These are phyloP conservation scores for Bursaphelenchus okinawaensis DNA, from an alignment of 2,888 invertebrate species.

Conservation along the genomic window DNA sequence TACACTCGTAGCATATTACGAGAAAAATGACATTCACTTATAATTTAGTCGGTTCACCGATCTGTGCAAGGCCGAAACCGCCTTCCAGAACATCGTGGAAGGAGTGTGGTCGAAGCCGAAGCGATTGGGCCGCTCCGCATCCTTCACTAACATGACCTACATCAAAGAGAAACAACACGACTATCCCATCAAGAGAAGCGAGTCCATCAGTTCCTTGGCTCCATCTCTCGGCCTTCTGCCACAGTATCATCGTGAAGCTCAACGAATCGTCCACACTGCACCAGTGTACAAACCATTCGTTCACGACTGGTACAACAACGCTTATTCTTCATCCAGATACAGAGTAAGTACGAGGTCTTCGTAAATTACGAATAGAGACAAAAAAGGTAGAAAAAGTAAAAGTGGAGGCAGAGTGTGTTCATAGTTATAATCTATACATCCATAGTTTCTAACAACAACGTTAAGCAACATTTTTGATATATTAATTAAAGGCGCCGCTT, in stretches of 20 bases:
- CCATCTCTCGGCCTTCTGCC: constrained; percentile 51
- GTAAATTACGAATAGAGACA: constrained; percentile 7
- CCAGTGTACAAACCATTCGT: constrained; percentile 55
- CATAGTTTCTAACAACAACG: too few relatives aligned
- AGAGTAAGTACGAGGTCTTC: constrained; percentile 23
- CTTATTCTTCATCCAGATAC: constrained; percentile 36
- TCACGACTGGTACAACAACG: constrained; percentile 38
- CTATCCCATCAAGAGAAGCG: constrained; percentile 37
- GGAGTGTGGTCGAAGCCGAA: constrained; percentile 53
- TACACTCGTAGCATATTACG: too few relatives aligned
- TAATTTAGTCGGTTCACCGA: constrained; percentile 48
- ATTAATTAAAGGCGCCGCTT: too few relatives aligned
- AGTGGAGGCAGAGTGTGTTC: too few relatives aligned
- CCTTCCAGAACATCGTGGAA: constrained; percentile 44
- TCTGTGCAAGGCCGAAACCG: constrained; percentile 48
- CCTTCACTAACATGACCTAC: constrained; percentile 55
- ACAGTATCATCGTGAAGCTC: constrained; percentile 42
- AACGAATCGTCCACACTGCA: constrained; percentile 53
- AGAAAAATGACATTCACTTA: too few relatives aligned
- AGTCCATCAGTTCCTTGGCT: constrained; percentile 51
- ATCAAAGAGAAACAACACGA: constrained; percentile 39
- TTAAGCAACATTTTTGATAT: too few relatives aligned
- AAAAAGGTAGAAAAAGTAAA: background rate
- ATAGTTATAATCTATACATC: too few relatives aligned
- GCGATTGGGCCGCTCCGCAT: constrained; percentile 49